phyloP scores from a whole-genome alignment of 2,797 vertebrate species.

The Pagetopsis macropterus region DNA sequence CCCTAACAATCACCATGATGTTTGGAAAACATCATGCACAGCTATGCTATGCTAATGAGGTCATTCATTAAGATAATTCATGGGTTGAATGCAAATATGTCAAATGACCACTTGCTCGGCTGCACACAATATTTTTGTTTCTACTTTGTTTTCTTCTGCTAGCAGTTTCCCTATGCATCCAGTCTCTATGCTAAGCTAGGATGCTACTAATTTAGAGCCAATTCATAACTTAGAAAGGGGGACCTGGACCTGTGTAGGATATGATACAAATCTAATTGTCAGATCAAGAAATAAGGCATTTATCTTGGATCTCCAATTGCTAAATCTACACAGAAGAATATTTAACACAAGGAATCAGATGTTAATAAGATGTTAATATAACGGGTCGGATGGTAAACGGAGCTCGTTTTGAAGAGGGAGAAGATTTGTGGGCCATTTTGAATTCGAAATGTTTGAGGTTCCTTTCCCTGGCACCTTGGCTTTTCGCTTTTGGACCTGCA shows the following conservation, averaged over 20 bases:
- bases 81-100: conserved; percentile 25
- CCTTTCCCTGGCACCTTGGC: conserved; percentile 20
- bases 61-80: conserved; percentile 41
- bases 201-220: background rate
- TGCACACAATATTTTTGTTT: background rate
- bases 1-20: conserved; percentile 23
- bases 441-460: conserved; percentile 29
- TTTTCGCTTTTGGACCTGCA: conserved; percentile 42
- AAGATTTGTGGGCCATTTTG: conserved; percentile 39
- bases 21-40: conserved; percentile 29
- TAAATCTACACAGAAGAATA: too few relatives aligned
- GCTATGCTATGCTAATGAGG: conserved; percentile 19
- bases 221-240: too few relatives aligned
- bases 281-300: too few relatives aligned
- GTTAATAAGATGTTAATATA: too few relatives aligned
- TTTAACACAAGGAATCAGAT: too few relatives aligned
- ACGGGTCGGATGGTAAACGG: background rate
- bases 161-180: background rate
- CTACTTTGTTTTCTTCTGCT: background rate
- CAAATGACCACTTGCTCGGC: background rate
- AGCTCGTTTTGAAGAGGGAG: background rate
- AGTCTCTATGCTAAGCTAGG: conserved; percentile 4
- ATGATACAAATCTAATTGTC: too few relatives aligned
- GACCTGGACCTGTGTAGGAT: too few relatives aligned
- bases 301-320: too few relatives aligned